Base-by-base conservation (phyloP, 2,888 invertebrate genomes). In the Acronicta aceris region DNA sequence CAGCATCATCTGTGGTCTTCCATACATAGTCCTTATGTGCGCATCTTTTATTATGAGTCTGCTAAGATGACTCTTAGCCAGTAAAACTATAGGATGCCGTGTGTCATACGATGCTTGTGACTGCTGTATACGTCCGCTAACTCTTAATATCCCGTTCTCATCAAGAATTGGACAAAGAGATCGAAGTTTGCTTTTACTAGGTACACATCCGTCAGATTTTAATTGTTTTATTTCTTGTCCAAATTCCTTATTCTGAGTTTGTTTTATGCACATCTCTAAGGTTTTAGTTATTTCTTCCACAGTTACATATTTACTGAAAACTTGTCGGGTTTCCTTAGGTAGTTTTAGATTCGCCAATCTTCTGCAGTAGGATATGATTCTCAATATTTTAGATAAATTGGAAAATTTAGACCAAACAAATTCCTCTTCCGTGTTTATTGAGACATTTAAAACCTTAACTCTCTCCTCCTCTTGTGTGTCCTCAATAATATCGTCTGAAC, bases 31-130 rank as follows among this genome's bases (percentile, higher is more conserved):
- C 2, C 5, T 46, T 0, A n/a, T 6, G 5, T 59, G 60, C 1
- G 58, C 59, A 50, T 57, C 61, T 1, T 5, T 21, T 47, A 47
- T 30, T 52, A 61, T 51, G 25, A 58, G 30, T 30, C 8, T 42
- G 5, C 40, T 58, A 61, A 61, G 61, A 59, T 61, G 59, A 5
- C 40, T 58, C 58, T 47, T 61, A 58, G 61, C 36, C 5, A 50
- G 60, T 46, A 61, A 58, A 41, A 61, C 50, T 58, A 51, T 51
- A 9, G 50, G 58, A 12, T 57, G 59, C 9, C 21, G 6, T 21
- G 30, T 62, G 1, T 62, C 61, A 5, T 59, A 62, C 4, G 4
- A 1, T 1, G 8, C n/a, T 15, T 51, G 21, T 0, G 61, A 58
- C 12, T 42, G n/a, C 13, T 59, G 59, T 0, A 62, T 62, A 25